These are phyloP conservation scores for Eulemur coronatus DNA, from an alignment of 2,797 vertebrate genomes.

Conservation along the genomic window DNA sequence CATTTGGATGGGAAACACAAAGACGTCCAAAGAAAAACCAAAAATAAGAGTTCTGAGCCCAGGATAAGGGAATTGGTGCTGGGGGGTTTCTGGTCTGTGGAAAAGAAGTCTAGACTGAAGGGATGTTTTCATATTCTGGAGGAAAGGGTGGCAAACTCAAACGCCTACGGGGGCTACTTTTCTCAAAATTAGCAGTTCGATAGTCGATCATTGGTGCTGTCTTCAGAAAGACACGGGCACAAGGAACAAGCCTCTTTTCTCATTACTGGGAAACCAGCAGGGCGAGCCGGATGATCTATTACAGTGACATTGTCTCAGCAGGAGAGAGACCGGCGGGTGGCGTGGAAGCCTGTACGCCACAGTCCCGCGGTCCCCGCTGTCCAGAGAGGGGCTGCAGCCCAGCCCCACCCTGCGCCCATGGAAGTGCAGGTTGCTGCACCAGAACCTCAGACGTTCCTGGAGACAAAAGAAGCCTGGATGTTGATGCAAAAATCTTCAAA, in stretches of 20 bases:
- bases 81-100: background rate
- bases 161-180: background rate
- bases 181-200: too few relatives aligned
- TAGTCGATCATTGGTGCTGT: rapidly evolving
- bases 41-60: background rate
- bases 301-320: rapidly evolving
- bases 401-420: background rate
- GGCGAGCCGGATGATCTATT: rapidly evolving
- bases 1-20: too few relatives aligned
- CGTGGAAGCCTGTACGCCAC: too few relatives aligned
- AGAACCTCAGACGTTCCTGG: rapidly evolving
- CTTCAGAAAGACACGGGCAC: background rate
- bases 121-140: background rate
- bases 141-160: background rate
- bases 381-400: rapidly evolving
- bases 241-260: background rate
- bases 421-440: rapidly evolving
- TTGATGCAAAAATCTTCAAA: background rate
- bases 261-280: background rate
- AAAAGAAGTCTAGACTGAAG: background rate
- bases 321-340: background rate
- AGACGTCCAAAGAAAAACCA: too few relatives aligned
- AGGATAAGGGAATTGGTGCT: too few relatives aligned
- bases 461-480: background rate
- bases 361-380: rapidly evolving